Evolutionary conservation across 1,140 invertebrate species (phyloP).

Genomic region (Uloborus diversus): DNA sequence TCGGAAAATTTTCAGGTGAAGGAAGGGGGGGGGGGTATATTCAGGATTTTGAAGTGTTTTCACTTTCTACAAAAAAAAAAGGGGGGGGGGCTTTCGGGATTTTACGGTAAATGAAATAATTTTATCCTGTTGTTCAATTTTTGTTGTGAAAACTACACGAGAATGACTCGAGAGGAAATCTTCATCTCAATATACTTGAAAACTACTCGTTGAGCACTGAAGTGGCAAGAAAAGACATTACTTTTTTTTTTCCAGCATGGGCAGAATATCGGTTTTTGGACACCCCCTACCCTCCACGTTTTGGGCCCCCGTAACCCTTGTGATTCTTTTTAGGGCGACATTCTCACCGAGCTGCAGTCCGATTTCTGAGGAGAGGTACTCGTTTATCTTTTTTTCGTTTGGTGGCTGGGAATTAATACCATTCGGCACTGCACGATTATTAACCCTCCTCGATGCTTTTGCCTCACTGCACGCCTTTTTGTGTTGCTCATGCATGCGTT

Average conservation of each 20-base stretch:
- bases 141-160: not conserved
- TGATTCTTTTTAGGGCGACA: constrained; percentile 42
- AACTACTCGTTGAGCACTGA: not conserved
- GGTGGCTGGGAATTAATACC: constrained; percentile 3
- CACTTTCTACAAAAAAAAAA: too few relatives aligned
- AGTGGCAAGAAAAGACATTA: not conserved
- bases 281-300: not conserved
- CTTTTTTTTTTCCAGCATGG: not conserved
- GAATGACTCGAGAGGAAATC: not conserved
- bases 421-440: not conserved
- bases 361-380: constrained; percentile 48
- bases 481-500: not conserved
- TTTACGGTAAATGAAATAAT: too few relatives aligned
- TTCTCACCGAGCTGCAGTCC: constrained; percentile 50
- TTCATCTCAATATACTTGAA: not conserved
- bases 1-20: too few relatives aligned
- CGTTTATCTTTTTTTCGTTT: not conserved
- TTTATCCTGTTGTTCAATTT: too few relatives aligned
- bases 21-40: too few relatives aligned
- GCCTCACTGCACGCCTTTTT: not conserved
- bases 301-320: not conserved
- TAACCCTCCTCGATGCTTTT: not conserved
- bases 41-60: too few relatives aligned
- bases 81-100: too few relatives aligned
- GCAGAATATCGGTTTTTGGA: not conserved